Evolutionary conservation across 30 jellyfish, hydroid and myxozoan species (phyloP), one percentile per base, ranked within the genome.

Genomic region (Clytia hemisphaerica): DNA sequence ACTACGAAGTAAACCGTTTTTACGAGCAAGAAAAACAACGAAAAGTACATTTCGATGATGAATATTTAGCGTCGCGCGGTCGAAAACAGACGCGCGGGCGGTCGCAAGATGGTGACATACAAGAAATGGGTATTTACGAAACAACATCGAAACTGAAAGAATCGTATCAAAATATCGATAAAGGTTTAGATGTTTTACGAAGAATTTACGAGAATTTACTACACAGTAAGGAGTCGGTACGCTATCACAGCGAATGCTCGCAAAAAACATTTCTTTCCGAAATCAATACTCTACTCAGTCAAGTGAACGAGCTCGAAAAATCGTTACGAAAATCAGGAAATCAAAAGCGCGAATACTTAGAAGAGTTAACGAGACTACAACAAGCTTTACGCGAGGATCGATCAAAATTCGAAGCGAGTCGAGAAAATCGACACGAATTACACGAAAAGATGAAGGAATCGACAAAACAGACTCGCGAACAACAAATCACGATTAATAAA

Each of bases 391-490:
- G 36, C 79, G 47, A 60, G 9, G 87, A 75, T 37, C 83, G 83
- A 21, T 12, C 29, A 25, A 38, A 75, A 61, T 54, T 72, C 82
- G 80, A 72, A 24, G 49, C 19, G 15, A 61, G 85, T 16, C 77
- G 65, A 0, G 83, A 59, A 4, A 35, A 58, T 19, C 61, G 62
- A 34, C 42, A 35, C 10, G 30, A 59, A 7, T 38, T 58, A 10
- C 45, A 54, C 24, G 30, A 35, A 3, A 37, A 32, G 31, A 22
- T 61, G 0, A 73, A 61, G 28, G 79, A 65, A 32, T 34, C 63
- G 21, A 38, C 79, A 15, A 61, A 35, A 45, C 22, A 24, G 63
- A 78, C 92, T 1, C 88, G 73, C n/a, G 81, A 64, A 29, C 92
- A 78, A 60, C 70, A 71, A 49, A 32, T 33, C 16, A 16, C 70